phyloP scores from a whole-genome alignment of 2,797 vertebrate genomes.

The Pagetopsis macropterus region DNA sequence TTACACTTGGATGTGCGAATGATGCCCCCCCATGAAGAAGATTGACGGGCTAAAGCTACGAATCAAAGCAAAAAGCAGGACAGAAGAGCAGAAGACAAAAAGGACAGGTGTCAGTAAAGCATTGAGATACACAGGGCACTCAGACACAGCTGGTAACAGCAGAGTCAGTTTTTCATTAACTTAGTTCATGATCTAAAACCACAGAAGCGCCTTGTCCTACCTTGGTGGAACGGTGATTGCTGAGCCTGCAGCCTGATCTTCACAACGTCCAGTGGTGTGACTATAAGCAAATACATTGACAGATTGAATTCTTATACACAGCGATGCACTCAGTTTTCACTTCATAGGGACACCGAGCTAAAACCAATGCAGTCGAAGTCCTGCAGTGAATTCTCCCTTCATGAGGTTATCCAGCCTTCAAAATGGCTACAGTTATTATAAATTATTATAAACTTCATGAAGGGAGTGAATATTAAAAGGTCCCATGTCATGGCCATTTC shows the following conservation, averaged over 20 bases:
- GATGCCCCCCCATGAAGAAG: slow-evolving; percentile 70
- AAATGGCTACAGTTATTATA: too few species aligned
- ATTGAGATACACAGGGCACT: not conserved
- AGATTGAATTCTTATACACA: not conserved
- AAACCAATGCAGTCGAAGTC: not conserved
- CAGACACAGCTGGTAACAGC: slow-evolving; percentile 7
- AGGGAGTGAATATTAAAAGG: too few species aligned
- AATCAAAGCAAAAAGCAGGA: slow-evolving; percentile 48
- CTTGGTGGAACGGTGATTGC: slow-evolving; percentile 86
- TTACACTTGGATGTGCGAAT: slow-evolving; percentile 81
- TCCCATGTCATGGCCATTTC: too few species aligned
- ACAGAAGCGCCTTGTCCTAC: slow-evolving; percentile 67
- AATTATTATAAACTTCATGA: too few species aligned
- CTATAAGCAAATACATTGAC: slow-evolving; percentile 69
- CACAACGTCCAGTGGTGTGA: slow-evolving; percentile 95
- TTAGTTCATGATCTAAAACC: not conserved
- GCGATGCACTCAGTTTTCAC: too few species aligned
- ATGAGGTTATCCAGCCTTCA: too few species aligned
- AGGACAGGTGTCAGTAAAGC: slow-evolving; percentile 43
- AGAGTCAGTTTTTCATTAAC: not conserved
- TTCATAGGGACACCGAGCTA: not conserved
- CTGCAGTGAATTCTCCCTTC: not conserved
- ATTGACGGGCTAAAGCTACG: slow-evolving; percentile 77
- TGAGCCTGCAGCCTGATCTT: slow-evolving; percentile 97
- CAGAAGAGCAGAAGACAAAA: not conserved